Conservation (phyloP, 2,888 invertebrate genomes). For the Cephus rjabovi region DNA sequence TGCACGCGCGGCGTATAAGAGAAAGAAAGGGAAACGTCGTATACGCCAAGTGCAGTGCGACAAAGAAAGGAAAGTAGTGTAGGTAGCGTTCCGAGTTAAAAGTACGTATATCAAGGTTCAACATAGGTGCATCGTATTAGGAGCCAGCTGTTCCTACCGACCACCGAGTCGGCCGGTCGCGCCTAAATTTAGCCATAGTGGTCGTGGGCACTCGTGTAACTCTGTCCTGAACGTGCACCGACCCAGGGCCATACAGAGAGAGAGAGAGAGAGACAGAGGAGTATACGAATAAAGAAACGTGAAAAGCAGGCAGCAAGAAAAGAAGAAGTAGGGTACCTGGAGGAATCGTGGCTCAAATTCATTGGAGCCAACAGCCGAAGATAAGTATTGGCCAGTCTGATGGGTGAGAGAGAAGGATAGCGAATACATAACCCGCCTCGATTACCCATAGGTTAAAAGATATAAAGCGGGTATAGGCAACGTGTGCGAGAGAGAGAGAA, state of each 20-base stretch:
- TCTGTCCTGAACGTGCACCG: background rate
- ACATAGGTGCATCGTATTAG: background rate
- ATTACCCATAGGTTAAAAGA: background rate
- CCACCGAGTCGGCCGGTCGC: slow-evolving; percentile 1
- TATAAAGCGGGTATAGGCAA: background rate
- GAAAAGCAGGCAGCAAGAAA: background rate
- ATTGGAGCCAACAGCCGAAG: no score
- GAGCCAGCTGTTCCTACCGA: slow-evolving; percentile 1
- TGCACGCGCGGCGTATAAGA: no score
- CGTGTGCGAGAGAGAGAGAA: background rate
- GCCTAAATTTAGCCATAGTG: background rate
- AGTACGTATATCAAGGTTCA: no score
- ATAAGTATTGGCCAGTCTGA: background rate
- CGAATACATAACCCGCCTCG: no score
- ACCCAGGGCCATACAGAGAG: background rate
- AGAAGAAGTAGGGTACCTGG: background rate
- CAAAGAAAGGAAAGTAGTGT: no score
- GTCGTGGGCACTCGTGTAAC: no score
- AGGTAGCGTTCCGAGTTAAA: no score
- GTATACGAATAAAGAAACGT: background rate
- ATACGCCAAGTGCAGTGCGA: no score
- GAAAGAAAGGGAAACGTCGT: no score
- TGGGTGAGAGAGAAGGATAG: background rate
- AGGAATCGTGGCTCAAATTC: no score
- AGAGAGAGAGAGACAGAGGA: background rate